phyloP scores from a whole-genome alignment of 2,888 invertebrate genomes.

The Dynastes tityus region DNA sequence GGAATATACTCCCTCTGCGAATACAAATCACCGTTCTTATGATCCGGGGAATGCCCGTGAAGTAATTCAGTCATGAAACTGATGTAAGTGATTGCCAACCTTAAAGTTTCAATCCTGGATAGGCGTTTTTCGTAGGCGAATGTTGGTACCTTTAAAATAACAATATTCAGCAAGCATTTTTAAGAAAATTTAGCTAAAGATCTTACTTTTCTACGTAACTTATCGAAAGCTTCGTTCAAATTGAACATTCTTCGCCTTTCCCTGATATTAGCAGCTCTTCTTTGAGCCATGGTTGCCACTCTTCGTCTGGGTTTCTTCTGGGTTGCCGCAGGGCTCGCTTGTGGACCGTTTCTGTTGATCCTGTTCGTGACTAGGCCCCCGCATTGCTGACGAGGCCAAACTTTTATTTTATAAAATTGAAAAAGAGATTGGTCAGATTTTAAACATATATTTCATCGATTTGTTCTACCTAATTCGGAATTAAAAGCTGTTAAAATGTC shows the following conservation, averaged over 20 bases:
- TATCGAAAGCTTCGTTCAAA: constrained; percentile 96
- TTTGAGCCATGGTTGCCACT: constrained; percentile 91
- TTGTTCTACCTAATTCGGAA: constrained; percentile 74
- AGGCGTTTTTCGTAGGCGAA: constrained; percentile 97
- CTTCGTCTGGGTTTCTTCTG: constrained; percentile 88
- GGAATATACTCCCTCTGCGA: constrained; percentile 70
- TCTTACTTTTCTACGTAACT: constrained; percentile 87
- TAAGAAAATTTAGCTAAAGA: neutral
- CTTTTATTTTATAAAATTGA: constrained; percentile 53
- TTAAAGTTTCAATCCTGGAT: constrained; percentile 94
- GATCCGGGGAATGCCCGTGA: constrained; percentile 73
- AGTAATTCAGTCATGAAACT: constrained; percentile 95
- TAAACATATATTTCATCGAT: neutral
- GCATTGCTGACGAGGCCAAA: constrained; percentile 75
- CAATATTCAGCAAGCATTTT: neutral
- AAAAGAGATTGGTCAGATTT: neutral
- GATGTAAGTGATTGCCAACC: constrained; percentile 96
- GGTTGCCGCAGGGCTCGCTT: constrained; percentile 66
- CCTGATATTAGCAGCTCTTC: constrained; percentile 93
- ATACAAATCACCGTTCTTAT: constrained; percentile 66
- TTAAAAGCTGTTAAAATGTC: constrained; percentile 81
- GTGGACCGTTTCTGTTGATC: constrained; percentile 61
- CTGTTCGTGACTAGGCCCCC: constrained; percentile 70
- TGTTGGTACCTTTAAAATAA: constrained; percentile 82
- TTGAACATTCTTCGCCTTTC: constrained; percentile 96